Percentiles rank a stretch among this genome's conserved stretches.
Evolutionary conservation across 2,797 vertebrate genomes (phyloP).

Genomic region (Mormyrus proboscirostris): DNA sequence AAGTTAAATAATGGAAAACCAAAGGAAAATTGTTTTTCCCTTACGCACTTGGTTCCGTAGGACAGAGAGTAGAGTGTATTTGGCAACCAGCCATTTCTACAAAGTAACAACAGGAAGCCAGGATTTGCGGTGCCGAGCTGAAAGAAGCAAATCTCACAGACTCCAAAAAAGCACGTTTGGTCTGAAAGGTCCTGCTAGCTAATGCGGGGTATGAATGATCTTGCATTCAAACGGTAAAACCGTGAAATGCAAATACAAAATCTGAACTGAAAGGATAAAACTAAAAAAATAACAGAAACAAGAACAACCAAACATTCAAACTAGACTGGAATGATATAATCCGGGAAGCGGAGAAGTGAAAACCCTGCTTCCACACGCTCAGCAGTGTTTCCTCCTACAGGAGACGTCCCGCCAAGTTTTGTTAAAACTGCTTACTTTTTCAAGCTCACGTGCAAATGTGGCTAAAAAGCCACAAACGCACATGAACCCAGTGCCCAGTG

Average conservation of each 20-base stretch:
- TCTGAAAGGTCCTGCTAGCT: not conserved
- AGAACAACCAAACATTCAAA: not conserved
- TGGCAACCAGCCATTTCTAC: not conserved
- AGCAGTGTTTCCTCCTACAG: not conserved
- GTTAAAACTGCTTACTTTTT: not conserved
- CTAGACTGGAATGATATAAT: not conserved
- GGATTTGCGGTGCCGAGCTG: not conserved
- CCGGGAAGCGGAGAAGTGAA: not conserved
- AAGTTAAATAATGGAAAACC: not conserved
- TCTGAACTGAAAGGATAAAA: not conserved
- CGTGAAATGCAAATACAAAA: not conserved
- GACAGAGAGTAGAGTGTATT: not conserved
- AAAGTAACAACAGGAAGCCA: not conserved
- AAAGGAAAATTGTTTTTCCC: not conserved
- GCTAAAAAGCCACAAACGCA: not conserved
- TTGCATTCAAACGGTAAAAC: not conserved
- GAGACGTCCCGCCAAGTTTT: not conserved
- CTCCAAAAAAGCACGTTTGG: not conserved
- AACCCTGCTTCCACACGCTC: not conserved
- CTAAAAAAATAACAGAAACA: not conserved
- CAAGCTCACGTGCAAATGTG: not conserved
- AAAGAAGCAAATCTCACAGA: not conserved
- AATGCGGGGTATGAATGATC: not conserved
- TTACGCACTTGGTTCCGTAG: not conserved
- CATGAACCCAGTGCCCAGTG: not conserved